Evolutionary conservation across 37 sponge, comb jelly and placozoan genomes (phyloP).

Genomic region (Bolinopsis microptera): DNA sequence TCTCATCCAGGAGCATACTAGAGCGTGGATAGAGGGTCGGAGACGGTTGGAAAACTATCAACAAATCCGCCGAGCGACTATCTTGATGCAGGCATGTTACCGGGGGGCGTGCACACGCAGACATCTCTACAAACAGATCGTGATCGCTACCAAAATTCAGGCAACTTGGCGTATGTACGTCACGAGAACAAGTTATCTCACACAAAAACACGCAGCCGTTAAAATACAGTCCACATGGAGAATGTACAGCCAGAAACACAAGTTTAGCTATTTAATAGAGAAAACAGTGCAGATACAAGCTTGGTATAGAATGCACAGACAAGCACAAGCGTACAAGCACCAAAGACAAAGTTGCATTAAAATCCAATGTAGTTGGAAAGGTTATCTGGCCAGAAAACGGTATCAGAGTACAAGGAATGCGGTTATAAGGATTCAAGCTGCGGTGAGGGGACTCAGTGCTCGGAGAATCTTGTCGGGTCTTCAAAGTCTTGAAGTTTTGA

Average conservation of each 20-base stretch:
- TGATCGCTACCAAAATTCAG: slow-evolving; percentile 9
- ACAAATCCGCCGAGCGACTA: neutral
- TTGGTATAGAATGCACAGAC: neutral
- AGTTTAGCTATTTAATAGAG: neutral
- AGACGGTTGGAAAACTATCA: neutral
- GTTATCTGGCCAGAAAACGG: neutral
- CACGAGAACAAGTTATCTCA: neutral
- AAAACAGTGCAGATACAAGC: slow-evolving; percentile 33
- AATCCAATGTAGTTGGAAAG: neutral
- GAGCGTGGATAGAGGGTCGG: slow-evolving; percentile 16
- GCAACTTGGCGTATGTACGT: neutral
- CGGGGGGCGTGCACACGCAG: neutral
- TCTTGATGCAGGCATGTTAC: slow-evolving; percentile 4
- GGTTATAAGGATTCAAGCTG: neutral
- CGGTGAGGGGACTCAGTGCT: neutral
- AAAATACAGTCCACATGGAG: slow-evolving; percentile 3
- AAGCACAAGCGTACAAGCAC: neutral
- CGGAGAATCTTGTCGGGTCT: neutral
- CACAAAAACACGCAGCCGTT: neutral
- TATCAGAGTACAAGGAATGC: neutral
- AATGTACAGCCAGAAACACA: slow-evolving; percentile 1
- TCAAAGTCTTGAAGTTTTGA: neutral
- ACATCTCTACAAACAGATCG: neutral
- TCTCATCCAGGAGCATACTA: neutral
- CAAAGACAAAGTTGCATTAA: neutral